Conservation (phyloP, 2,888 invertebrate genomes). For the Pardosa pseudoannulata region DNA sequence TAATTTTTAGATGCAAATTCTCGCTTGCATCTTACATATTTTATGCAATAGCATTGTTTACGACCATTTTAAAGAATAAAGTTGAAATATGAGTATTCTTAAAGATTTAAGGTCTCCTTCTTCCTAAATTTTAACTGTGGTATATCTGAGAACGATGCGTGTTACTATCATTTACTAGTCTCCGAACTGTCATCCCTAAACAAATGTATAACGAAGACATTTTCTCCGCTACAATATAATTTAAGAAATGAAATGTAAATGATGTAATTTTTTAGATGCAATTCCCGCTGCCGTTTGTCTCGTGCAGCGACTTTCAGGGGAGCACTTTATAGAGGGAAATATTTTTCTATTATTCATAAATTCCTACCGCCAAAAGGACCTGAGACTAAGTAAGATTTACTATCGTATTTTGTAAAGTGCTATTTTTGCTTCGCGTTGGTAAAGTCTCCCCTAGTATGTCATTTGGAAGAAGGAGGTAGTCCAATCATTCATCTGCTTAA, state of each 20-base stretch:
- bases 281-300: neutral
- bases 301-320: neutral
- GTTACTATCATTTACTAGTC: too few relatives aligned
- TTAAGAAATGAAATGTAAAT: neutral
- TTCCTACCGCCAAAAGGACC: neutral
- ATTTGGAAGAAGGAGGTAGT: neutral
- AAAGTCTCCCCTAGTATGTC: neutral
- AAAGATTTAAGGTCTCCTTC: too few relatives aligned
- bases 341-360: neutral
- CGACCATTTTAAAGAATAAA: too few relatives aligned
- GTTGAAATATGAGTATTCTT: too few relatives aligned
- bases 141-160: too few relatives aligned
- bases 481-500: neutral
- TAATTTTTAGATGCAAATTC: too few relatives aligned
- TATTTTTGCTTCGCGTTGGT: neutral
- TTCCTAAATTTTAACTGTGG: too few relatives aligned
- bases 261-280: neutral
- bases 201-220: too few relatives aligned
- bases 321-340: neutral
- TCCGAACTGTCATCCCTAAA: too few relatives aligned
- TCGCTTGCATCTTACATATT: too few relatives aligned
- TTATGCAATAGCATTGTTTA: too few relatives aligned
- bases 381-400: neutral
- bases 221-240: neutral
- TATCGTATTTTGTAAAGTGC: neutral